Evolutionary conservation across 1,140 invertebrate genomes (phyloP), one percentile per base, ranked within the genome.

Genomic region (Musca domestica): DNA sequence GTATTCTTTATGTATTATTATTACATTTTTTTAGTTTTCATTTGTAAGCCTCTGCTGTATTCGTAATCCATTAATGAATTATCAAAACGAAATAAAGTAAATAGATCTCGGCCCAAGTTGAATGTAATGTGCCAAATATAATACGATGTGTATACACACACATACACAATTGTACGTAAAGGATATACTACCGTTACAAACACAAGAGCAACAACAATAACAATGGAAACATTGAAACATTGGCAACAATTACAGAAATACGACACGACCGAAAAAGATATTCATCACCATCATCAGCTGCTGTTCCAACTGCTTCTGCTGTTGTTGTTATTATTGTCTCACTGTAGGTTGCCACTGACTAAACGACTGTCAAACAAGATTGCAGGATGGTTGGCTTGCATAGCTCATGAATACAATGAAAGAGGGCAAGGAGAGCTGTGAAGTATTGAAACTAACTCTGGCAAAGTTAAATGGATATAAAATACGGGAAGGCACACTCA

Each of bases 11-110:
- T 41, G 6, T 41, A 41, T 41, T 41, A 41, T 41, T 41, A 9
- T 41, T 41, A 41, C 34, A 41, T 9, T 41, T 41, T 41, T 41
- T 5, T 41, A 10, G 34, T 41, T 5, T 30, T 41, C 10, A 41
- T 41, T 41, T 41, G 5, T 61, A 17, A 17, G 19, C 17, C 56
- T 61, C 27, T 51, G 48, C 41, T 61, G 56, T 61, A 61, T 61
- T 61, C 64, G 48, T 70, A 65, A 70, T 67, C 51, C 61, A 70
- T 64, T 70, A 70, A 67, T 70, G 66, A 70, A 70, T 70, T 70
- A 64, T 69, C 49, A 67, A 61, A 70, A 67, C 58, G 58, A 64
- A 67, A 41, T 41, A 41, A 67, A 67, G 49, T 64, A 67, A 70
- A 67, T 67, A 64, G 58, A 67, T 67, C 69, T 63, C 69, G 67